Percentiles rank a stretch among this genome's conserved stretches.
These are phyloP conservation scores for Anableps anableps DNA, from an alignment of 2,797 vertebrate species.

Conservation along the genomic window DNA sequence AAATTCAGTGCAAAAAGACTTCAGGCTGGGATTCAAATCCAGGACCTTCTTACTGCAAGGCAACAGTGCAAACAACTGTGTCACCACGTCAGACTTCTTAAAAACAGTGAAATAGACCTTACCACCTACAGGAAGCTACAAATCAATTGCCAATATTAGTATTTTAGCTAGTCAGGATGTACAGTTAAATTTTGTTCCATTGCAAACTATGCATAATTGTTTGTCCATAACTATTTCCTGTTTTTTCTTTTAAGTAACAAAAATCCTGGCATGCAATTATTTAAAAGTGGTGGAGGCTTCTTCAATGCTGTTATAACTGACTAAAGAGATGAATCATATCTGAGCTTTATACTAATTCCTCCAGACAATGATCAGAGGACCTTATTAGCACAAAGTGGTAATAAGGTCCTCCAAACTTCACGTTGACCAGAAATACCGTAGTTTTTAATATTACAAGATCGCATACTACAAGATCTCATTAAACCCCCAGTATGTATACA, in stretches of 20 bases:
- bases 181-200: not conserved
- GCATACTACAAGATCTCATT: not conserved
- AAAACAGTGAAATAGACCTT: not conserved
- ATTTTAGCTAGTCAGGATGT: too few species aligned
- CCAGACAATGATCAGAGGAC: not conserved
- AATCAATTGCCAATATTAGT: too few species aligned
- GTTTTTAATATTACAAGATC: not conserved
- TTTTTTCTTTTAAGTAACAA: not conserved
- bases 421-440: not conserved
- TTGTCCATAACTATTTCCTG: not conserved
- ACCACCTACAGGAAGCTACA: not conserved
- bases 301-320: not conserved
- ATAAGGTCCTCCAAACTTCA: too few species aligned
- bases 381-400: not conserved
- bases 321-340: not conserved
- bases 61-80: not conserved
- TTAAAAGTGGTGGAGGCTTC: not conserved
- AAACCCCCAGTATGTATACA: not conserved
- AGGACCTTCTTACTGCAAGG: too few species aligned
- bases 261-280: not conserved
- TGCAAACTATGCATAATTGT: too few species aligned
- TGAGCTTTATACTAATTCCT: not conserved
- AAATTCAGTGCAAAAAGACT: not conserved
- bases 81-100: not conserved
- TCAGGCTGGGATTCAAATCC: not conserved